Percentiles rank a stretch among this genome's conserved stretches.
phyloP scores from a whole-genome alignment of 2,888 invertebrate species.

The Trissolcus brochymenae region DNA sequence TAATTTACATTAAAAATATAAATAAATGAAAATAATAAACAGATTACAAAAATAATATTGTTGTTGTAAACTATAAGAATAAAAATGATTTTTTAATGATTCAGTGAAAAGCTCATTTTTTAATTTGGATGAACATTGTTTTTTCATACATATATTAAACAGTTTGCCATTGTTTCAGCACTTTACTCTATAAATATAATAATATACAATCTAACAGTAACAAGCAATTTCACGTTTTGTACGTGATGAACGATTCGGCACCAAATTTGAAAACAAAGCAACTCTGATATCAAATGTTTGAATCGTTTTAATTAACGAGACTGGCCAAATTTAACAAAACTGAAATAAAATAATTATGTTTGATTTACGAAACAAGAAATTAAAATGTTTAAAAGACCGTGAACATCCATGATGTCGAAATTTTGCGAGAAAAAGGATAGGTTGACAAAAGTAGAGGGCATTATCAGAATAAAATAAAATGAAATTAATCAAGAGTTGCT shows the following conservation, averaged over 20 bases:
- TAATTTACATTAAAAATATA: no score
- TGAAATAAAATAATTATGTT: constrained; percentile 24
- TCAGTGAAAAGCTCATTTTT: no score
- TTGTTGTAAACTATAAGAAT: no score
- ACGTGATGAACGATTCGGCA: neutral
- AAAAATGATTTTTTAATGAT: no score
- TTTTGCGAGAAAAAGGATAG: constrained; percentile 3
- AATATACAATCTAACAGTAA: neutral
- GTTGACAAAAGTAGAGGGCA: neutral
- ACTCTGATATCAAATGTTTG: no score
- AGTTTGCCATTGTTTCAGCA: no score
- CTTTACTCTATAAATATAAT: no score
- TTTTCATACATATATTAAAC: no score
- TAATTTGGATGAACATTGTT: no score
- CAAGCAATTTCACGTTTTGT: constrained; percentile 14
- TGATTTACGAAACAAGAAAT: constrained; percentile 8
- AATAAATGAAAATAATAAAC: no score
- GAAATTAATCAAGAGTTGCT: no score
- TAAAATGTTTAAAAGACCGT: constrained; percentile 22
- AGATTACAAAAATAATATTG: no score
- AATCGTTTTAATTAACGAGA: constrained; percentile 17
- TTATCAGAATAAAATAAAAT: neutral
- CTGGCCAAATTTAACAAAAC: constrained; percentile 12
- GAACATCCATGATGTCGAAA: constrained; percentile 3
- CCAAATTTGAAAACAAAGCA: neutral